Conservation (phyloP, 2,797 vertebrate species). For the Eulemur rubriventer region DNA sequence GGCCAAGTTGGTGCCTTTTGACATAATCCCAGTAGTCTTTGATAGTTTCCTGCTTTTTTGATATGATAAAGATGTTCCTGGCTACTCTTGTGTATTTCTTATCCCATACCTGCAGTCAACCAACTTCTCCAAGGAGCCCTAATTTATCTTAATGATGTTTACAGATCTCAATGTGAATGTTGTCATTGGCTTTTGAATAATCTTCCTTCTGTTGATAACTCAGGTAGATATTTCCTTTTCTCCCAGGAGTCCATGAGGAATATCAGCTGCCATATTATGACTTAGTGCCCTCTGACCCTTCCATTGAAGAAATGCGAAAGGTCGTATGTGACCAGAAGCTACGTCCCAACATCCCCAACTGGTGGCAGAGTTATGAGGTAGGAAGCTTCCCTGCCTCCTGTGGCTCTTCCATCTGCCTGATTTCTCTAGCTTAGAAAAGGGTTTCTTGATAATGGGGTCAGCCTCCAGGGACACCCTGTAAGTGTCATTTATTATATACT, state of each 20-base stretch:
- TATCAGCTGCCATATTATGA: constrained; percentile 99
- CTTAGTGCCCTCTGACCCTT: constrained; percentile 98
- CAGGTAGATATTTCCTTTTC: background rate
- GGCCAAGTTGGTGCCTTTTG: background rate
- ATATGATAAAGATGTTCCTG: background rate
- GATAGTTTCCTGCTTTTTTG: background rate
- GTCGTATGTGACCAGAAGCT: constrained; percentile 98
- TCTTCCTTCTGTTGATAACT: constrained; percentile 1
- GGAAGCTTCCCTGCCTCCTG: background rate
- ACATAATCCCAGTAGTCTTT: background rate
- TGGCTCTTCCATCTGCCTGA: background rate
- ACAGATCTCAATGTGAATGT: background rate
- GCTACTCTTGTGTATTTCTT: background rate
- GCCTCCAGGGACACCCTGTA: background rate
- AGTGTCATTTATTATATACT: background rate
- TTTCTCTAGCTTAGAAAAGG: background rate
- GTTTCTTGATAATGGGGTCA: background rate
- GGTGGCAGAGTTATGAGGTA: constrained; percentile 99
- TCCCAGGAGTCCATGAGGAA: constrained; percentile 96
- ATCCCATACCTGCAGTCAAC: background rate
- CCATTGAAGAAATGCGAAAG: constrained; percentile 99
- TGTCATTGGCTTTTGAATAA: background rate
- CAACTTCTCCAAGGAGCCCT: background rate
- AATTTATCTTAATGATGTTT: background rate
- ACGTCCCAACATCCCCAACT: constrained; percentile 97